Conservation (phyloP, 2,113 vertebrate species). For the Seriola aureovittata region DNA sequence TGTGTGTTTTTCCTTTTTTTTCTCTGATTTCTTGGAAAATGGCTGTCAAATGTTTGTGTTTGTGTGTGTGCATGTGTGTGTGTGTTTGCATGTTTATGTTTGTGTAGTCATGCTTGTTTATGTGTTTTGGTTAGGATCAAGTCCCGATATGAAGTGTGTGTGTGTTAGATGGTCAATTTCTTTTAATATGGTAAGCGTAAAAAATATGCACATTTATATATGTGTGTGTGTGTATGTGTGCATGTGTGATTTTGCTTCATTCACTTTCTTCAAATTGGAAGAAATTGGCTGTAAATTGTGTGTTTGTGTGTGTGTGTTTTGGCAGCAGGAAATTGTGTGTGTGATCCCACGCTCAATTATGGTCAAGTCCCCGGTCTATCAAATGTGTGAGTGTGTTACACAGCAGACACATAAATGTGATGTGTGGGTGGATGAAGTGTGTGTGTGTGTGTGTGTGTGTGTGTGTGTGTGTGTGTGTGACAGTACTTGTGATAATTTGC, state of each 20-base stretch:
- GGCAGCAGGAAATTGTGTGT: background rate
- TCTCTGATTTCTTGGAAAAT: no score
- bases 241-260: slow-evolving; percentile 19
- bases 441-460: slow-evolving; percentile 12
- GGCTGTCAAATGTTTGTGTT: no score
- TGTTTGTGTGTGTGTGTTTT: slow-evolving; percentile 7
- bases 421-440: slow-evolving; percentile 46
- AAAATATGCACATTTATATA: no score
- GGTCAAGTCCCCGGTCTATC: background rate
- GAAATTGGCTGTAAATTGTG: slow-evolving; percentile 45
- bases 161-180: background rate
- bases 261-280: slow-evolving; percentile 22
- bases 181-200: no score
- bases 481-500: slow-evolving; percentile 27
- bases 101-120: slow-evolving; percentile 32
- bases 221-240: slow-evolving; percentile 18
- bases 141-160: background rate
- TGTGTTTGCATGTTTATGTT: slow-evolving; percentile 16
- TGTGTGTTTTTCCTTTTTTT: no score
- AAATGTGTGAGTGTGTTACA: slow-evolving; percentile 17
- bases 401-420: slow-evolving; percentile 10
- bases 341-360: background rate
- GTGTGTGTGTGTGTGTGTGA: slow-evolving; percentile 4
- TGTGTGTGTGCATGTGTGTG: background rate
- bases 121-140: background rate